Conservation (phyloP, 2,888 invertebrate genomes). For the Tanypteryx hageni region DNA sequence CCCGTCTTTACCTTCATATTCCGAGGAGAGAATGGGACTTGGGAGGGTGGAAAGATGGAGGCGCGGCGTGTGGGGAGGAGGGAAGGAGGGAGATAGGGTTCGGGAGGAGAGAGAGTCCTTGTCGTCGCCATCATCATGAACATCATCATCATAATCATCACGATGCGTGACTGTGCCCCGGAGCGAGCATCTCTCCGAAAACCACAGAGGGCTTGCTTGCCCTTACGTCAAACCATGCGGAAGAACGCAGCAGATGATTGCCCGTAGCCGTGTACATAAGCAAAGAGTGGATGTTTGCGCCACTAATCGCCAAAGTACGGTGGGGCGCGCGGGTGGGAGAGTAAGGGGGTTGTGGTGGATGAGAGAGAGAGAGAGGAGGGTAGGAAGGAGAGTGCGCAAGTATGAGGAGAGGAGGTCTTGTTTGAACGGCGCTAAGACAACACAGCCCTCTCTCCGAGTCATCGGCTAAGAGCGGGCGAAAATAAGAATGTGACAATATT, state of each 20-base stretch:
- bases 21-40: not conserved
- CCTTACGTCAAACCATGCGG: slow-evolving; percentile 1
- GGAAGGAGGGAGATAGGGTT: too few relatives aligned
- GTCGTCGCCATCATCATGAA: slow-evolving; percentile 6
- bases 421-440: slow-evolving; percentile 30
- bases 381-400: not conserved
- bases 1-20: not conserved
- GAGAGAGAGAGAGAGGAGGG: too few relatives aligned
- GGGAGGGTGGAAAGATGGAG: not conserved
- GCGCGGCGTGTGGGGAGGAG: too few relatives aligned
- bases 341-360: too few relatives aligned
- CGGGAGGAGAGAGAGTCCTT: not conserved
- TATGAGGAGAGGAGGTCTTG: not conserved
- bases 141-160: slow-evolving; percentile 21
- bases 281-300: not conserved
- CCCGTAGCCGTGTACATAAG: slow-evolving; percentile 10
- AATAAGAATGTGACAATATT: slow-evolving; percentile 18
- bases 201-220: slow-evolving; percentile 1
- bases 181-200: not conserved
- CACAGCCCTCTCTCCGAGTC: slow-evolving; percentile 25
- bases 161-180: not conserved
- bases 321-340: not conserved
- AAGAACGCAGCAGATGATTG: slow-evolving; percentile 21
- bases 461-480: not conserved
- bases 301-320: slow-evolving; percentile 5